Base-by-base conservation (phyloP, 2,797 vertebrate species). In the Paguma larvata region DNA sequence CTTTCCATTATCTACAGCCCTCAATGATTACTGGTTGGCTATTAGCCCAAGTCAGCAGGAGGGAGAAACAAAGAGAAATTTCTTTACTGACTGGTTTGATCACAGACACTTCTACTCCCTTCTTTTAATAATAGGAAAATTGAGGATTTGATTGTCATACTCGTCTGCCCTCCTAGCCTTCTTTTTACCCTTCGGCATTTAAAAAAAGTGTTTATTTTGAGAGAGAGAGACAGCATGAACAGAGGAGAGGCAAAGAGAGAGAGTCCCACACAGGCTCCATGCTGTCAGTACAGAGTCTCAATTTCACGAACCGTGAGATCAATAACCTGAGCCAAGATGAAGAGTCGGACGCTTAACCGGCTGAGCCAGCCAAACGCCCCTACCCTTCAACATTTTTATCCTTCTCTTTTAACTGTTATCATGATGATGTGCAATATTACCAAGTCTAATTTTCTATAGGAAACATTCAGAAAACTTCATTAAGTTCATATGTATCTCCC, bases 371-470 rank as follows among this genome's bases (percentile, higher is more conserved):
- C 1, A 23, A 59, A 23, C 8, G 7, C 56, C 21, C 21, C 56
- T 56, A 92, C 21, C 27, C 44, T 63, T 53, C 6, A 73, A 25
- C 53, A 77, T 48, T 48, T 91, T 48, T 38, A 21, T 44, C 14
- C 21, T 53, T 79, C 44, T 68, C 59, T 94, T 85, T 84, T 72
- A 88, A 46, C 68, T 96, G 46, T 95, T 80, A 82, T 34, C 56
- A 85, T 8, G 68, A 85, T 8, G 68, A 68, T 3, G 4, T 83
- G 9, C 62, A 68, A 34, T n/a, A 80, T n/a, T 82, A 85, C 10
- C 34, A 77, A 85, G 83, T 30, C 18, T 75, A 44, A 94, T 78
- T 86, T 94, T 93, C 88, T 56, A n/a, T 14, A 85, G 77, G 70
- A 67, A 85, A 92, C 9, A 82, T 68, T 59, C 23, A 27, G 51